A percentile compares a stretch with the other conserved stretches of the same genome.
Evolutionary conservation across 2,888 invertebrate genomes (phyloP).

Genomic region (Sesamia inferens): DNA sequence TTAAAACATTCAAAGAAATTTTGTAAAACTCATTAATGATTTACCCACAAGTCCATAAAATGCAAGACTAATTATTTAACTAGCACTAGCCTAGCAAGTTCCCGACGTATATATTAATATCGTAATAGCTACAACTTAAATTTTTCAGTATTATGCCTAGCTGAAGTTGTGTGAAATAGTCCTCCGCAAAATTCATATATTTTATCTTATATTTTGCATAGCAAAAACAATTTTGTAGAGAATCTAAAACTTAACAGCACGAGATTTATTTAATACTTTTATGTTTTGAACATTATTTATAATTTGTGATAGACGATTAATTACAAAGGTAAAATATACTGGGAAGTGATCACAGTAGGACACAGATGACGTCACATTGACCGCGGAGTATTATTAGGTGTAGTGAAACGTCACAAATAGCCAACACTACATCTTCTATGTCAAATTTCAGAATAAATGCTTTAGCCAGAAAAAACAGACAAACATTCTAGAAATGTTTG

Average conservation of each 20-base stretch:
- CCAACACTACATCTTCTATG: background rate
- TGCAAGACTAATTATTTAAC: slow-evolving; percentile 54
- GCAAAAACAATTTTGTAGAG: slow-evolving; percentile 42
- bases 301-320: slow-evolving; percentile 10
- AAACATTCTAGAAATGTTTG: background rate
- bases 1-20: slow-evolving; percentile 11
- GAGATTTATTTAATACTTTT: slow-evolving; percentile 38
- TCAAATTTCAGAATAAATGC: no score
- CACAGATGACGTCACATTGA: slow-evolving; percentile 8
- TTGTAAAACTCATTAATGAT: background rate
- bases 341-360: background rate
- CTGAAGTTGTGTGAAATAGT: slow-evolving; percentile 71
- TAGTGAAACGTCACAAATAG: background rate
- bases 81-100: slow-evolving; percentile 44
- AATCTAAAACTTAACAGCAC: slow-evolving; percentile 50
- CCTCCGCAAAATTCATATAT: slow-evolving; percentile 61
- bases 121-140: slow-evolving; percentile 68
- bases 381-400: background rate
- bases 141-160: slow-evolving; percentile 75
- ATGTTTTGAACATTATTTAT: slow-evolving; percentile 13
- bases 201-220: slow-evolving; percentile 55
- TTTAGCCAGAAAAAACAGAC: background rate
- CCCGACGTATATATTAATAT: slow-evolving; percentile 71
- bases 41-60: slow-evolving; percentile 19
- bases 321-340: slow-evolving; percentile 1